Conservation (phyloP, 2,113 vertebrate genomes). For the Choloepus hoffmanni region DNA sequence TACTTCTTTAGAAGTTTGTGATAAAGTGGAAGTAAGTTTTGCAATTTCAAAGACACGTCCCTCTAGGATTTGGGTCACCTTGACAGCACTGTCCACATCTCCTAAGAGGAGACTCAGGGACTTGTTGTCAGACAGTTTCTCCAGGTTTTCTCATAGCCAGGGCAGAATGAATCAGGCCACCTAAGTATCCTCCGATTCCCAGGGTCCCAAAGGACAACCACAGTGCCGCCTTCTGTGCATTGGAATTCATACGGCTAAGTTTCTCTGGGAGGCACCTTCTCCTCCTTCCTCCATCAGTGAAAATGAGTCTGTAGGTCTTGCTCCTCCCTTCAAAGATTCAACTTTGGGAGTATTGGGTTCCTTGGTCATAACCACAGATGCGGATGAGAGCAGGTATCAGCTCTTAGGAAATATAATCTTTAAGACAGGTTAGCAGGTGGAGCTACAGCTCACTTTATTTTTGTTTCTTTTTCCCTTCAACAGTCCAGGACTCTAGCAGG, state of each 20-base stretch:
- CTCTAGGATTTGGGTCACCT: background rate
- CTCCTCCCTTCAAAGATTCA: background rate
- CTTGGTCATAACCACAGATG: background rate
- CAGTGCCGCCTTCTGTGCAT: background rate
- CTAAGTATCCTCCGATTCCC: background rate
- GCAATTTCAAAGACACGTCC: background rate
- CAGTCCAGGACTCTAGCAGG: background rate
- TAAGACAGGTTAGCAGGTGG: background rate
- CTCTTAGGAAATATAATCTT: background rate
- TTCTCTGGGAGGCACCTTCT: background rate
- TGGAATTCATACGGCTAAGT: background rate
- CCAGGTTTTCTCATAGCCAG: background rate
- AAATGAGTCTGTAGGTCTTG: background rate
- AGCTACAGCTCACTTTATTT: background rate
- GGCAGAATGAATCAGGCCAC: background rate
- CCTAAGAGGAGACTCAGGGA: background rate
- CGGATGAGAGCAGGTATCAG: background rate
- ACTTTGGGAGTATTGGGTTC: background rate
- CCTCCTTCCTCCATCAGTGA: background rate
- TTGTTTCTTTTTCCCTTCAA: background rate
- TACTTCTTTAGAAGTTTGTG: background rate
- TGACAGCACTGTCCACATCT: background rate
- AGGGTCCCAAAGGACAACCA: background rate
- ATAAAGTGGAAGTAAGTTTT: background rate
- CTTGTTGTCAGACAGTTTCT: background rate